phyloP scores from a whole-genome alignment of 2,113 vertebrate species.

The Eurystomus gularis region DNA sequence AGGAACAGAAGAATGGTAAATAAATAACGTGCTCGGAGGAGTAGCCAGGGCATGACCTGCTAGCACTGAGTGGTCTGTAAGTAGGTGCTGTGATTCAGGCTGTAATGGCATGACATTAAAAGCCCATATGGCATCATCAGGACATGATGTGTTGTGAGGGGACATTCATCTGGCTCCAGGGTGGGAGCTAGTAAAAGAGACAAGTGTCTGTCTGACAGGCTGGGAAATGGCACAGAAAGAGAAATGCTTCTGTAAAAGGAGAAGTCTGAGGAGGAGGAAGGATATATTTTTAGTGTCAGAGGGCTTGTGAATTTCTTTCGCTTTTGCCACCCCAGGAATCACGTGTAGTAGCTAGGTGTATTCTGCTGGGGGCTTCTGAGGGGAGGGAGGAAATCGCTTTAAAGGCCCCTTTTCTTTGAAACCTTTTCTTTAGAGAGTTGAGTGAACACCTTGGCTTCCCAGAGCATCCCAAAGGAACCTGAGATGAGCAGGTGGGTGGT shows the following conservation, averaged over 20 bases:
- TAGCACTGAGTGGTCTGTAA: neutral
- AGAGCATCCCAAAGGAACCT: neutral
- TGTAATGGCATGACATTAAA: neutral
- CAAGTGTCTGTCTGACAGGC: neutral
- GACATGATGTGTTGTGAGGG: neutral
- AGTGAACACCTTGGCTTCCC: neutral
- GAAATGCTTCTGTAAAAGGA: slow-evolving; percentile 2
- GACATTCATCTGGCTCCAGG: neutral
- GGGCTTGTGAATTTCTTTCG: neutral
- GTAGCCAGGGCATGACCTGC: neutral
- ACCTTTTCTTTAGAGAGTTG: neutral
- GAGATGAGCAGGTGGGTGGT: neutral
- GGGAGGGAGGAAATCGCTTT: neutral
- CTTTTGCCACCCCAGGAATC: neutral
- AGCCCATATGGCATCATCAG: neutral
- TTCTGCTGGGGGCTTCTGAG: neutral
- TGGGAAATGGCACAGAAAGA: neutral
- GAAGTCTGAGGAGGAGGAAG: slow-evolving; percentile 38
- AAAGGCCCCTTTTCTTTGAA: neutral
- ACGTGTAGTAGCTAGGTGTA: neutral
- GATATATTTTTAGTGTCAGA: neutral
- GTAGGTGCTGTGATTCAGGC: neutral
- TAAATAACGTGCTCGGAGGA: neutral
- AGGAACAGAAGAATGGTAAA: neutral
- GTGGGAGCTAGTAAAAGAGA: neutral